These are phyloP conservation scores for Agelastica alni DNA, from an alignment of 2,888 invertebrate species.

Conservation along the genomic window DNA sequence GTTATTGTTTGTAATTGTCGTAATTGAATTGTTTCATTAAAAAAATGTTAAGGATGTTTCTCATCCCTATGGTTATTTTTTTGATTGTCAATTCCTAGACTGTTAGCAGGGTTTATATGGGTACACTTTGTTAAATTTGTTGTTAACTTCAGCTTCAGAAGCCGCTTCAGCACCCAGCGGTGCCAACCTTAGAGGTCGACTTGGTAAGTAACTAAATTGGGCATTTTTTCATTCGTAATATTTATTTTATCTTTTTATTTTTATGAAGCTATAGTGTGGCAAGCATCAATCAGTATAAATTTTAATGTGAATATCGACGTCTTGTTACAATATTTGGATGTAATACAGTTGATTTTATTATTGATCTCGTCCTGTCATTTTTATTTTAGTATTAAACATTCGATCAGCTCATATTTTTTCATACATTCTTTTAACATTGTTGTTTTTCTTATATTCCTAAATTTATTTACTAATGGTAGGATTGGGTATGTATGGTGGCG, in stretches of 20 bases:
- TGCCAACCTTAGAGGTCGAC: slow-evolving; percentile 85
- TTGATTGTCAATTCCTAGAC: slow-evolving; percentile 42
- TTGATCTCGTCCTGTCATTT: no score
- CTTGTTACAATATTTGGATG: no score
- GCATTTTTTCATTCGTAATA: no score
- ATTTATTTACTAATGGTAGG: slow-evolving; percentile 63
- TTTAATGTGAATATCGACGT: no score
- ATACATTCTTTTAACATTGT: no score
- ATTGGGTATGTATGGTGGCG: slow-evolving; percentile 82
- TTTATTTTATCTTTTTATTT: no score
- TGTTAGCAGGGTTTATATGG: slow-evolving; percentile 52
- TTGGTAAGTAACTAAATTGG: slow-evolving; percentile 74
- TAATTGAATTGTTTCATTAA: slow-evolving; percentile 9
- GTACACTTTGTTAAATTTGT: slow-evolving; percentile 53
- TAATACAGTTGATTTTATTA: no score
- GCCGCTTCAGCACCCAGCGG: slow-evolving; percentile 56
- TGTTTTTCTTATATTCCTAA: no score
- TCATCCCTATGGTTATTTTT: slow-evolving; percentile 13
- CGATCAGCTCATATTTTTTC: no score
- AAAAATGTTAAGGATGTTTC: slow-evolving; percentile 8
- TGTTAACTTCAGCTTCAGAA: slow-evolving; percentile 58
- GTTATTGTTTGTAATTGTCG: slow-evolving; percentile 13
- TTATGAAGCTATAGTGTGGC: no score
- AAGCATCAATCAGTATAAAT: no score
- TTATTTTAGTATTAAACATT: no score